Evolutionary conservation across 2,113 vertebrate genomes (phyloP), one percentile per base, ranked within the genome.

Genomic region (Tetraodon nigroviridis): DNA sequence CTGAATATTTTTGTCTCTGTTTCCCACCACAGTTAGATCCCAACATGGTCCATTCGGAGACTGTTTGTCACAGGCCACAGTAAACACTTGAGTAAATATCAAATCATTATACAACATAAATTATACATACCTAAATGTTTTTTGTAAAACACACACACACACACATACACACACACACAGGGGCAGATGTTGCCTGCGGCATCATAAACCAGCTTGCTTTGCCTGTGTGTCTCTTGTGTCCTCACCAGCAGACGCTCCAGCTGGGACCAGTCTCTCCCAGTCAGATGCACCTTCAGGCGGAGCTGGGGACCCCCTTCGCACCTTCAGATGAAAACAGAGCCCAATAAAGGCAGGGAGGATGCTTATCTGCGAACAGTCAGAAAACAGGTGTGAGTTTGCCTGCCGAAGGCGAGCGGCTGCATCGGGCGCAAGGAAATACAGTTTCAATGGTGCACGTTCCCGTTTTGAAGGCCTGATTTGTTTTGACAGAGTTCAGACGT

Each of bases 261-360:
- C 78, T 84, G 81, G 78, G 73, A 55, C 76, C 77, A 18, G 18
- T 48, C 46, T 18, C 46, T 48, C 46, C 7, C 18, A 19, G 46
- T 77, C 78, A 83, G 79, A 73, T 75, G 79, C 54, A 61, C 32
- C 71, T 40, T 18, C 24, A 8, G 72, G 73, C 67, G 51, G 27
- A 71, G 59, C 53, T 29, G 45, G 73, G 73, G 75, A 79, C 83
- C 74, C 76, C 29, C 54, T 61, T 60, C 63, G 73, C 69, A 75
- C 76, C 71, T 69, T 61, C 64, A 64, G 44, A 41, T 59, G 52
- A 46, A 58, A 71, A 49, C 45, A 18, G 57, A 58, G 51, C 57
- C 10, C 12, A 52, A 40, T 55, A 22, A 3, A n/a, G n/a, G n/a
- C n/a, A n/a, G n/a, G n/a, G 24, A 27, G 4, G 4, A 37, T 1